Conservation (phyloP, 1,140 invertebrate species). For the Callitettix versicolor region DNA sequence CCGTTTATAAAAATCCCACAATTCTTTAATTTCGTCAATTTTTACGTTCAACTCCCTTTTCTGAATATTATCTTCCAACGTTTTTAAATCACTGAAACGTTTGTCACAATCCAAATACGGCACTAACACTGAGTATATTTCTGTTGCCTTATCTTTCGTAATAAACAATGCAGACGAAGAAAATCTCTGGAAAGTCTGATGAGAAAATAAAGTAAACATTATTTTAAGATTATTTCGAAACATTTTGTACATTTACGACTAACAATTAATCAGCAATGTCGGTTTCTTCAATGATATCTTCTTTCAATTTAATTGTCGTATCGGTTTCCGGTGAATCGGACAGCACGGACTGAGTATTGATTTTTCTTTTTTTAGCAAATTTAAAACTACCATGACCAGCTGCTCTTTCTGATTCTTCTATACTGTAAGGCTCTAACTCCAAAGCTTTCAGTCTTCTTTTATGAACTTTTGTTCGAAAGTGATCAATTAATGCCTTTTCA, state of each 20-base stretch:
- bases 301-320: constrained; percentile 20
- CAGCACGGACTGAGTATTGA: constrained; percentile 55
- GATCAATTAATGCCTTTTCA: constrained; percentile 61
- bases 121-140: constrained; percentile 43
- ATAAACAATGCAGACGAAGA: constrained; percentile 48
- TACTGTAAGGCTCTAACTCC: constrained; percentile 80
- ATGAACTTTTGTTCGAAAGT: constrained; percentile 82
- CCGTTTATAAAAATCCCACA: constrained; percentile 41
- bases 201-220: neutral
- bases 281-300: neutral
- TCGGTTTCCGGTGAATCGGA: constrained; percentile 26
- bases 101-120: constrained; percentile 49
- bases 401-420: constrained; percentile 84
- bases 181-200: neutral
- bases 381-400: constrained; percentile 76
- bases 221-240: neutral
- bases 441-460: constrained; percentile 84
- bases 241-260: neutral
- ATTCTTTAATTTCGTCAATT: constrained; percentile 34
- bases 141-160: constrained; percentile 45
- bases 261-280: neutral
- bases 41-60: constrained; percentile 36
- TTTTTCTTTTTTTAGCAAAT: constrained; percentile 60
- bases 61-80: constrained; percentile 37
- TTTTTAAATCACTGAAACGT: constrained; percentile 36